phyloP scores from a whole-genome alignment of 2,797 vertebrate genomes.

The Eidolon dupreanum region DNA sequence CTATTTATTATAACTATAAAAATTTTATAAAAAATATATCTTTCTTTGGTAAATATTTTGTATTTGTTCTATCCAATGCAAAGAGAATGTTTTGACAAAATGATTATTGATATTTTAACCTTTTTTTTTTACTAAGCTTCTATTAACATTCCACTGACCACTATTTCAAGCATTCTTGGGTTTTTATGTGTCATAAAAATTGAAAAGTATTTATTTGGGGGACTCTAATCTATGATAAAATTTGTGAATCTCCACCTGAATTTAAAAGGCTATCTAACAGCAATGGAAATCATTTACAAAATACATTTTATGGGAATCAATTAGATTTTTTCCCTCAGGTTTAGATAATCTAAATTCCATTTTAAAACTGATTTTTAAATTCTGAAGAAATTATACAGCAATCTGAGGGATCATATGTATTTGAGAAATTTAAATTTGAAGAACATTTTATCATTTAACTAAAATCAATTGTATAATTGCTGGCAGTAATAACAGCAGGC shows the following conservation, averaged over 20 bases:
- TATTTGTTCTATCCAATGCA: not conserved
- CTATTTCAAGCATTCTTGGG: not conserved
- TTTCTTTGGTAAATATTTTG: constrained; percentile 16
- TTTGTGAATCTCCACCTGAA: not conserved
- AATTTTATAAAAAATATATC: not conserved
- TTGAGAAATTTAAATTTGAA: constrained; percentile 34
- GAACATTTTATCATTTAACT: not conserved
- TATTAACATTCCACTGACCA: not conserved
- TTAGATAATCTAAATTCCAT: constrained; percentile 7
- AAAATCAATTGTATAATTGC: not conserved
- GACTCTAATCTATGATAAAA: constrained; percentile 33
- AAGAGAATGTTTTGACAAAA: not conserved
- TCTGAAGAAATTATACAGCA: not conserved
- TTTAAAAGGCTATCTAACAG: not conserved
- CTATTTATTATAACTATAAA: not conserved
- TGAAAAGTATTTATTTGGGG: not conserved
- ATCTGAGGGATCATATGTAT: not conserved
- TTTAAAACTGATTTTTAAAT: constrained; percentile 53
- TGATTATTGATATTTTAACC: not conserved
- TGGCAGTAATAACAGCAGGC: not conserved
- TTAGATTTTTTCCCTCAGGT: not conserved
- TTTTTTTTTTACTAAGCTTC: not conserved
- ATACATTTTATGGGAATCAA: not conserved
- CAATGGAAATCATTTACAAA: not conserved
- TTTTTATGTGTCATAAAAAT: not conserved